Percentiles rank a stretch among this genome's conserved stretches.
Conservation (phyloP, 2,113 vertebrate genomes). For the Cettia cetti region DNA sequence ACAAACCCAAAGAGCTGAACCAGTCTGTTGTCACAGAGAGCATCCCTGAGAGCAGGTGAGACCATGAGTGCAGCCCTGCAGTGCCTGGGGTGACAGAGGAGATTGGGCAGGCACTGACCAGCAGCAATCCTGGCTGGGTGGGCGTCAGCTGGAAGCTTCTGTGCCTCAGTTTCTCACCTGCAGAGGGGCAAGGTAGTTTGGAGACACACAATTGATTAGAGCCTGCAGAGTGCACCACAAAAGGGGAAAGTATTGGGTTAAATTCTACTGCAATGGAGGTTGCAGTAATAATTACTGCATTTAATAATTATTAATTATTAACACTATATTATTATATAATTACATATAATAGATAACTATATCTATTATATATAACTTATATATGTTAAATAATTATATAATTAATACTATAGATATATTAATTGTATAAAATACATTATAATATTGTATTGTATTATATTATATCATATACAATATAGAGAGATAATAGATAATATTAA, state of each 20-base stretch:
- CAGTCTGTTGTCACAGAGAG: fast-evolving
- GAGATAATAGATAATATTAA: too few relatives aligned
- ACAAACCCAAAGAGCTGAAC: not conserved
- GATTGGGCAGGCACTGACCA: too few relatives aligned
- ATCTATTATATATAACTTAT: too few relatives aligned
- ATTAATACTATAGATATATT: too few relatives aligned
- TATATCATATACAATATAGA: too few relatives aligned
- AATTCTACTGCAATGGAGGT: not conserved
- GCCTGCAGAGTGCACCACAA: not conserved
- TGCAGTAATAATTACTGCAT: not conserved
- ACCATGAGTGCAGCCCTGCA: fast-evolving
- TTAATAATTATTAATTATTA: too few relatives aligned
- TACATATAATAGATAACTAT: too few relatives aligned
- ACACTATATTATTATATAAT: too few relatives aligned
- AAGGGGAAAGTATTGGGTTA: not conserved
- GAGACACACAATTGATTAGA: too few relatives aligned
- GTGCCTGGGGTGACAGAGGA: not conserved
- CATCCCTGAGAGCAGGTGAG: not conserved
- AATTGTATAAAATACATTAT: too few relatives aligned
- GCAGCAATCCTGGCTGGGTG: not conserved
- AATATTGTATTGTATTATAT: too few relatives aligned
- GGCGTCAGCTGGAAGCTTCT: not conserved
- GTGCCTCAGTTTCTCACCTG: not conserved
- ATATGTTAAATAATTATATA: too few relatives aligned
- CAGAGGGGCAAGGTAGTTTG: not conserved